Percentiles rank a stretch among this genome's conserved stretches.
Conservation (phyloP, 2,113 vertebrate genomes). For the Columba janthina region DNA sequence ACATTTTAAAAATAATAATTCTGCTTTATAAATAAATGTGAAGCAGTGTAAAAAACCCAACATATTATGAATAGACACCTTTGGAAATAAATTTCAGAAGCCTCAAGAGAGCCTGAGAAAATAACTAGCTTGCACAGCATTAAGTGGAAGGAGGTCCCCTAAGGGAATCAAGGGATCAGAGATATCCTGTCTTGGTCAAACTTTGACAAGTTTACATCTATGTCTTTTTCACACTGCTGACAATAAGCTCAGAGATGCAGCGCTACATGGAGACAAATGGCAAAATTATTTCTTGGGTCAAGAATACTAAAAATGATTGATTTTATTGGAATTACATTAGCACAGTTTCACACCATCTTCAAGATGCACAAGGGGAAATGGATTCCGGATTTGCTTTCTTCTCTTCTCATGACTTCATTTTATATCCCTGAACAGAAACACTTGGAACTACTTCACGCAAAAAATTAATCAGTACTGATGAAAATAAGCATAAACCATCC, state of each 20-base stretch:
- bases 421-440: slow-evolving; percentile 4
- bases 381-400: slow-evolving; percentile 12
- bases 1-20: neutral
- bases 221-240: slow-evolving; percentile 29
- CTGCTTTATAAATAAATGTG: slow-evolving; percentile 42
- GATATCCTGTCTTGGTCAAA: slow-evolving; percentile 42
- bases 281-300: neutral
- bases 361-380: neutral
- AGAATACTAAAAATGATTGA: slow-evolving; percentile 7
- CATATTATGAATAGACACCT: slow-evolving; percentile 35
- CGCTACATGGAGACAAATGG: neutral
- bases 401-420: neutral
- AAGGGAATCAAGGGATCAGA: slow-evolving; percentile 63
- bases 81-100: slow-evolving; percentile 70
- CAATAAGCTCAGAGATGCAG: slow-evolving; percentile 27
- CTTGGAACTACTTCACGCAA: neutral
- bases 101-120: slow-evolving; percentile 63
- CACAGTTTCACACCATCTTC: slow-evolving; percentile 27
- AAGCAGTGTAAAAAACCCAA: neutral
- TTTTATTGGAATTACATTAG: slow-evolving; percentile 25
- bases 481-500: slow-evolving; percentile 9
- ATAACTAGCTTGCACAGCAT: slow-evolving; percentile 56
- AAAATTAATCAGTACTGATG: neutral
- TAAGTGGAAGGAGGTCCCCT: slow-evolving; percentile 58
- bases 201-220: slow-evolving; percentile 60